Evolutionary conservation across 2,888 invertebrate genomes (phyloP).

Genomic region (Nezara viridula): DNA sequence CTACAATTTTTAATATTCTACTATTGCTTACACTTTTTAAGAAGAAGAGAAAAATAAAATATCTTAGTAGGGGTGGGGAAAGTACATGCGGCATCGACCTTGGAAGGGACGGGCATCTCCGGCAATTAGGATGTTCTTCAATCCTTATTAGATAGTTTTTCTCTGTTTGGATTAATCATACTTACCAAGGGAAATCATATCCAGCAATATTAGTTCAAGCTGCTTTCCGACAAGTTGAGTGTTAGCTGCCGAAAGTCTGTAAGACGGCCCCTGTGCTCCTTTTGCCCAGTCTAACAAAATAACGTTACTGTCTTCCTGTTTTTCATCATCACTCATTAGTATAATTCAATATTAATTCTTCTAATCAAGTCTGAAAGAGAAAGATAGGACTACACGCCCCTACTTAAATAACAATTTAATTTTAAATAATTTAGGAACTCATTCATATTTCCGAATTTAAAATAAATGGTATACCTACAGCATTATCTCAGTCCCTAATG

Average conservation of each 20-base stretch:
- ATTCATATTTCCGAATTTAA: too few relatives aligned
- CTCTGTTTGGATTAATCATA: neutral
- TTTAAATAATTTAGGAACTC: too few relatives aligned
- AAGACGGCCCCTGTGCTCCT: slow-evolving; percentile 73
- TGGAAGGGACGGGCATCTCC: too few relatives aligned
- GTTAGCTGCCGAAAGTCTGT: slow-evolving; percentile 74
- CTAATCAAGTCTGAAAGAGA: neutral
- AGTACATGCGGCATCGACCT: too few relatives aligned
- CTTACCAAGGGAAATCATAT: slow-evolving; percentile 70
- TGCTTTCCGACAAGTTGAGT: slow-evolving; percentile 75
- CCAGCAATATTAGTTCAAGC: slow-evolving; percentile 72
- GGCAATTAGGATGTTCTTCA: too few relatives aligned
- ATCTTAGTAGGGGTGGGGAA: too few relatives aligned
- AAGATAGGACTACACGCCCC: neutral
- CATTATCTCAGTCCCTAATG: too few relatives aligned
- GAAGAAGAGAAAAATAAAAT: too few relatives aligned
- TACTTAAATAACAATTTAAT: neutral
- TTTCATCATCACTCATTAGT: neutral
- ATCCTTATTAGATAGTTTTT: neutral
- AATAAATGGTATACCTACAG: too few relatives aligned
- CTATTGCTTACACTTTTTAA: too few relatives aligned
- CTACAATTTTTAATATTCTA: too few relatives aligned
- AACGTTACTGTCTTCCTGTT: slow-evolving; percentile 73
- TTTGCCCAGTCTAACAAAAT: slow-evolving; percentile 74
- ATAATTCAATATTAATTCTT: neutral